Evolutionary conservation across 2,797 vertebrate genomes (phyloP).

Genomic region (Acanthiza pusilla): DNA sequence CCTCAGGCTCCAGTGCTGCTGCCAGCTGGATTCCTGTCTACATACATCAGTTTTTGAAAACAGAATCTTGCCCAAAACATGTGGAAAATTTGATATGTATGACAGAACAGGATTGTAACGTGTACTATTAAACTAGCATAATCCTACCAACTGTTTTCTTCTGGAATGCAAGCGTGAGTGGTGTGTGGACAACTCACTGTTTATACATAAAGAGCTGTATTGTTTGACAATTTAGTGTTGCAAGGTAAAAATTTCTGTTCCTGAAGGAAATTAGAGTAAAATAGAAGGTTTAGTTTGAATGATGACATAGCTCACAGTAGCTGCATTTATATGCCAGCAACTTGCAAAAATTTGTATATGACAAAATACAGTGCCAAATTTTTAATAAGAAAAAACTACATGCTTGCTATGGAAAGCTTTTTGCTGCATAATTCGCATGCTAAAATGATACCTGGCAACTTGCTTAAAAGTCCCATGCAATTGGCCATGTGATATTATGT

Average conservation of each 20-base stretch:
- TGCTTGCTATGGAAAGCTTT: neutral
- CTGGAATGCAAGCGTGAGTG: neutral
- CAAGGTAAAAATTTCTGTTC: neutral
- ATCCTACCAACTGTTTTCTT: neutral
- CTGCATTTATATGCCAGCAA: neutral
- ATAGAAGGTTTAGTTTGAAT: neutral
- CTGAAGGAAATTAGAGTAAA: neutral
- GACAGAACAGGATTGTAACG: fast-evolving
- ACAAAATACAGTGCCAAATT: neutral
- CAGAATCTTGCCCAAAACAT: neutral
- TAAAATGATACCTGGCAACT: neutral
- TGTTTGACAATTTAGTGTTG: neutral
- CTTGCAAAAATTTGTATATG: neutral
- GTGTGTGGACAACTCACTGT: neutral
- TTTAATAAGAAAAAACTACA: neutral
- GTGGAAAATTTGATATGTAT: neutral
- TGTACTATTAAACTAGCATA: neutral
- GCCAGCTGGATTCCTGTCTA: neutral
- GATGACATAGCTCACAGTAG: neutral
- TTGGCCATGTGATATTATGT: neutral
- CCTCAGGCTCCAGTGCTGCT: neutral
- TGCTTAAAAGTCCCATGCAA: neutral
- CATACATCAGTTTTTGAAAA: neutral
- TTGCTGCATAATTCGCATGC: neutral
- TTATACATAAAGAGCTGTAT: neutral